Evolutionary conservation across 2,113 vertebrate species (phyloP).

Genomic region (Megaceryle torquata): DNA sequence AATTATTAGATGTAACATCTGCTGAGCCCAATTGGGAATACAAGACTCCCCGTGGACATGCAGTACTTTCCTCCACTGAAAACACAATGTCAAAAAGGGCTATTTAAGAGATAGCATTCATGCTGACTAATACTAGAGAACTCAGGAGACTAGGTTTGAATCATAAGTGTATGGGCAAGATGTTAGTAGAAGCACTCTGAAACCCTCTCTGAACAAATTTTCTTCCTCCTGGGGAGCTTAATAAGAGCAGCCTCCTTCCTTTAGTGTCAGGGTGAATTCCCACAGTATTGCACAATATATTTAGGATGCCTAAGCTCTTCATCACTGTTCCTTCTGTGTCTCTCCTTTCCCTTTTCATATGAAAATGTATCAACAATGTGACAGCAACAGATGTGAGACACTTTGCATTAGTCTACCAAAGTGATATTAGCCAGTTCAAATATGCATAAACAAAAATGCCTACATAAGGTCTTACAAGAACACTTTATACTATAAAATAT

Average conservation of each 20-base stretch:
- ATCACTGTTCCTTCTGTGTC: background rate
- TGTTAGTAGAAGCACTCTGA: background rate
- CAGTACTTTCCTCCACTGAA: background rate
- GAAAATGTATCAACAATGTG: background rate
- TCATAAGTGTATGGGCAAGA: rapidly evolving
- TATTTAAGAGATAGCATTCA: background rate
- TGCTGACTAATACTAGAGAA: background rate
- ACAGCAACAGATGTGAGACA: background rate
- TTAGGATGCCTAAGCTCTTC: background rate
- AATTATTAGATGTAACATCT: background rate
- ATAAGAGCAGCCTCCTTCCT: background rate
- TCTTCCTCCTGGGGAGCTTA: background rate
- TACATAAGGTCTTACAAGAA: background rate
- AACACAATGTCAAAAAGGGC: background rate
- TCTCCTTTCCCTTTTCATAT: background rate
- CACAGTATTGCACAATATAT: background rate
- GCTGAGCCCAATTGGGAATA: background rate
- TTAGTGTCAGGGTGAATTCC: background rate
- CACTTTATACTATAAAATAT: background rate
- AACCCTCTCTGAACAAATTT: background rate
- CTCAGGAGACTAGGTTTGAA: background rate
- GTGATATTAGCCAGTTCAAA: background rate
- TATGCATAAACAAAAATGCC: background rate
- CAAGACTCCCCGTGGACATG: background rate
- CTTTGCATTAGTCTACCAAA: background rate